phyloP scores from a whole-genome alignment of 2,797 vertebrate species.

The Lepilemur septentrionalis region DNA sequence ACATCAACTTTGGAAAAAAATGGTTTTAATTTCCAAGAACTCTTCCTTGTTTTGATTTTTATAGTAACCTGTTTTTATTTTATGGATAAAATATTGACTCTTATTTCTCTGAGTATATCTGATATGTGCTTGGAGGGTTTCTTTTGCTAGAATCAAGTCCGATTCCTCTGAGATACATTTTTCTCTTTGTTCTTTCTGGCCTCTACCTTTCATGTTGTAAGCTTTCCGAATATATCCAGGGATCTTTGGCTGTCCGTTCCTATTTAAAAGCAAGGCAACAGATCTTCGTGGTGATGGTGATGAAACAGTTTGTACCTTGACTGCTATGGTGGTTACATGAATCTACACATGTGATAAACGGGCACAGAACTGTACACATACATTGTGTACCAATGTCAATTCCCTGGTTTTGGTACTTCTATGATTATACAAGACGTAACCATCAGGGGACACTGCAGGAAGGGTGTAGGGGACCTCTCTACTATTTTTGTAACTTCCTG shows the following conservation, averaged over 20 bases:
- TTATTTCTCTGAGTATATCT: not conserved
- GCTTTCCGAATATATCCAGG: not conserved
- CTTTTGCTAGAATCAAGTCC: not conserved
- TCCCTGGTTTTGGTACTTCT: not conserved
- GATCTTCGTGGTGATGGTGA: not conserved
- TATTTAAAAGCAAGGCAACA: not conserved
- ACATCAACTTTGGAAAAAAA: not conserved
- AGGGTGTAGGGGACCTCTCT: not conserved
- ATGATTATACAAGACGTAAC: not conserved
- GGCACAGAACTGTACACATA: not conserved
- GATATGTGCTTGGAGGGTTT: not conserved
- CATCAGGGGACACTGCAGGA: not conserved
- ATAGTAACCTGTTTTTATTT: not conserved
- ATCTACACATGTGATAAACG: not conserved
- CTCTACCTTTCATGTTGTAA: not conserved
- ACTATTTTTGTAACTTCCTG: not conserved
- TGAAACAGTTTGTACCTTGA: not conserved
- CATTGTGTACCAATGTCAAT: not conserved
- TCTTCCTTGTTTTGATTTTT: not conserved
- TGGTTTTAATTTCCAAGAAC: not conserved
- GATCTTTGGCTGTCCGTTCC: not conserved
- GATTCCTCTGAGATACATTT: not conserved
- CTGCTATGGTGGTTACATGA: accelerated
- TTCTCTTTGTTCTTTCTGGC: not conserved
- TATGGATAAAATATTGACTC: not conserved